Evolutionary conservation across 1,140 invertebrate genomes (phyloP), one percentile per base, ranked within the genome.

Genomic region (Pogonomyrmex barbatus): DNA sequence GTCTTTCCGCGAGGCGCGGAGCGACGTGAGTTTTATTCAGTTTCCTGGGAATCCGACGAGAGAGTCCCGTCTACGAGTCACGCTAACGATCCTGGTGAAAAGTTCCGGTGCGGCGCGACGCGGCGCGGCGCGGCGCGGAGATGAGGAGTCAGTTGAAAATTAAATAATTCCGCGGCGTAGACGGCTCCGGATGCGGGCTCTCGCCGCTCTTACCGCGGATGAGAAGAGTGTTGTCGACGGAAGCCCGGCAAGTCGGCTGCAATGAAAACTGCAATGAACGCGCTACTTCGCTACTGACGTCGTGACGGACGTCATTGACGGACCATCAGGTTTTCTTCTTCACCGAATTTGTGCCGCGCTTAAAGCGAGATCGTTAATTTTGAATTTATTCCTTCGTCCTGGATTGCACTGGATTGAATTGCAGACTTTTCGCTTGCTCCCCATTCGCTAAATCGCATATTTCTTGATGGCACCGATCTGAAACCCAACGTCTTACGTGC

Each of bases 1-100:
- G 56, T 68, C 63, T 58, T 78, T 58, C 36, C 30, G 50, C 42
- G 14, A 47, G 17, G 67, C 78, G 63, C 56, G 77, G 82, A 88
- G 85, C 87, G 82, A 87, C 88, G 79, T 78, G 87, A 92, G 85
- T 90, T 92, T 91, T 92, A 91, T 92, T 91, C 91, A 91, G 81
- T 91, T 92, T 88, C 86, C 86, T 75, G 70, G 47, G 81, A 88
- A 91, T 90, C 85, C 71, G 47, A 50, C 65, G 88, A 52, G 67
- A 67, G 84, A 86, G 76, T 85, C 62, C 47, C 77, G 86, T 77
- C 89, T 79, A 62, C 85, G 81, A 89, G 79, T 86, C 87, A 62
- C 70, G 86, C 83, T 92, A 92, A 92, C 91, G 88, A 92, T 91
- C 86, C 76, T 85, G 71, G 62, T 68, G 76, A 86, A 90, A 88